phyloP scores from a whole-genome alignment of 2,888 invertebrate species.

The Lasioglossum vierecki region DNA sequence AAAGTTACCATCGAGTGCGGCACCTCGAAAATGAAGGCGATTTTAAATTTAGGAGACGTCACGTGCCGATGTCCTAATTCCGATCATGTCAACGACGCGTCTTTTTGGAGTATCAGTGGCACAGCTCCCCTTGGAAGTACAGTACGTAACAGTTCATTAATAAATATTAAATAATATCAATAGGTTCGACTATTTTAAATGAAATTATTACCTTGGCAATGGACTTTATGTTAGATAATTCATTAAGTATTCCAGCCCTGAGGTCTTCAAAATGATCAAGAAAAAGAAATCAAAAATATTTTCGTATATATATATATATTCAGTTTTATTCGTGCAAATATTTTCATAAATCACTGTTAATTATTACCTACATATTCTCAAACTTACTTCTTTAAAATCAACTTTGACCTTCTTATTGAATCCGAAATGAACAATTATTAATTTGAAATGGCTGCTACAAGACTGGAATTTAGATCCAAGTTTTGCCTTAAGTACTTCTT shows the following conservation, averaged over 20 bases:
- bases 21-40: constrained; percentile 77
- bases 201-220: too few relatives aligned
- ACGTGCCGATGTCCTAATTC: constrained; percentile 76
- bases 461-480: not conserved
- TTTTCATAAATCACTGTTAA: too few relatives aligned
- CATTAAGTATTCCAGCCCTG: not conserved
- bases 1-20: constrained; percentile 76
- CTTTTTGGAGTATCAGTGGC: constrained; percentile 79
- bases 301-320: not conserved
- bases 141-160: constrained; percentile 66
- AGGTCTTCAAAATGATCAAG: not conserved
- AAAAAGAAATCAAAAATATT: not conserved
- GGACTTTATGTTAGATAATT: too few relatives aligned
- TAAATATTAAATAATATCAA: too few relatives aligned
- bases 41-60: constrained; percentile 74
- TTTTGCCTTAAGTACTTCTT: too few relatives aligned
- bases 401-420: not conserved
- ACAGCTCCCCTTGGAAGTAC: constrained; percentile 70
- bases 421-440: not conserved
- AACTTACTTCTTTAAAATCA: too few relatives aligned
- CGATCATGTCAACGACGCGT: constrained; percentile 73
- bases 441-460: not conserved
- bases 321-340: not conserved
- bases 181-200: too few relatives aligned
- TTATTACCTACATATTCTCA: too few relatives aligned